These are phyloP conservation scores for Atrina japonica DNA, from an alignment of 2,888 invertebrate genomes.

Conservation along the genomic window DNA sequence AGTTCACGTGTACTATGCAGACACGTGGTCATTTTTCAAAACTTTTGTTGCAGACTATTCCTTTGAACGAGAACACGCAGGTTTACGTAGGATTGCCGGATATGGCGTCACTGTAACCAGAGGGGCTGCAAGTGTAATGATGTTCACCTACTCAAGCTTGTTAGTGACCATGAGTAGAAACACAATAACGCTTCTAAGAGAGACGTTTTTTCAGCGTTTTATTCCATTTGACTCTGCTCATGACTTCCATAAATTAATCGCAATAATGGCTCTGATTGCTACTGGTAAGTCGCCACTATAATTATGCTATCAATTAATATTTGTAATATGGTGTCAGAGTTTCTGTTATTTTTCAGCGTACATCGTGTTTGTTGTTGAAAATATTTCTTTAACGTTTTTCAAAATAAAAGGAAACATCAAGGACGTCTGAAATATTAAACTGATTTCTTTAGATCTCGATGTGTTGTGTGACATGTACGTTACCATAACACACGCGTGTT, in stretches of 20 bases:
- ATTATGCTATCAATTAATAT: not conserved
- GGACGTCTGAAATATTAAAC: no score
- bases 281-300: constrained; percentile 80
- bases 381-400: not conserved
- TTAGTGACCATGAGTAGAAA: constrained; percentile 85
- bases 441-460: no score
- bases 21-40: no score
- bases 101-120: constrained; percentile 84
- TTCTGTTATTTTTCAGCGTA: not conserved
- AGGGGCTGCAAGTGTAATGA: constrained; percentile 85
- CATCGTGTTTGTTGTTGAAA: not conserved
- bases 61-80: constrained; percentile 84
- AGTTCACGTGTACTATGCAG: no score
- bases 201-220: constrained; percentile 83
- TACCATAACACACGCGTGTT: no score
- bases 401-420: no score
- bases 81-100: constrained; percentile 84
- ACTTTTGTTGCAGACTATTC: constrained; percentile 82
- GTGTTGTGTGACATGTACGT: no score
- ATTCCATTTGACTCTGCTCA: constrained; percentile 85
- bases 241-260: constrained; percentile 84
- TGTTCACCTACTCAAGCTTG: constrained; percentile 84
- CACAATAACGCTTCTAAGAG: constrained; percentile 83
- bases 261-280: constrained; percentile 83
- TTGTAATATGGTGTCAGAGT: not conserved